Evolutionary conservation across 23 tunicate genomes (phyloP).

Genomic region (Ciona savignyi): DNA sequence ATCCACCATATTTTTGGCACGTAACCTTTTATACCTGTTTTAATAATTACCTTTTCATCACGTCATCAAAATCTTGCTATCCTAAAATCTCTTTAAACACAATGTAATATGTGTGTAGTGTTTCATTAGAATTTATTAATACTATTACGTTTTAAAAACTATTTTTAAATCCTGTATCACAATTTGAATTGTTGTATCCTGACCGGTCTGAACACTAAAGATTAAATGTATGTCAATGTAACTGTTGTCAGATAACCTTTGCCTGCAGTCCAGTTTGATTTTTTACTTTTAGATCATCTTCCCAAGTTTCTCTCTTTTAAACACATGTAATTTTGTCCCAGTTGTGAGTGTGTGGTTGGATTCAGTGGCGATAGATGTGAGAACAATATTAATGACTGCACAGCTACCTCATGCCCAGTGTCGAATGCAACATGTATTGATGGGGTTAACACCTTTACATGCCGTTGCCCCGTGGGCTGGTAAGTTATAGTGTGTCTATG

Average conservation of each 20-base stretch:
- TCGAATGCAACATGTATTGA: conserved; percentile 66
- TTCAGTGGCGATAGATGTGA: conserved; percentile 65
- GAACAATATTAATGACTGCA: conserved; percentile 57
- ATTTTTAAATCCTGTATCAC: too few relatives aligned
- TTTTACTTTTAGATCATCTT: neutral
- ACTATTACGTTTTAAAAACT: too few relatives aligned
- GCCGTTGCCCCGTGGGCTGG: conserved; percentile 77
- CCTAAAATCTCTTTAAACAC: too few relatives aligned
- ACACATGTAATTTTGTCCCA: conserved; percentile 7
- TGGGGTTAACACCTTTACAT: conserved; percentile 39
- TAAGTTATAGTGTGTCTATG: conserved; percentile 25
- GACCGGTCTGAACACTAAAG: too few relatives aligned
- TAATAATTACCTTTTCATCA: too few relatives aligned
- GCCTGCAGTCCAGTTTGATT: too few relatives aligned
- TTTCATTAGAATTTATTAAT: too few relatives aligned
- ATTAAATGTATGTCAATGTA: too few relatives aligned
- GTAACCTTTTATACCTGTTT: neutral
- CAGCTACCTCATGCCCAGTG: conserved; percentile 32
- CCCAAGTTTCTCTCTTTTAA: neutral
- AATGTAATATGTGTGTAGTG: too few relatives aligned
- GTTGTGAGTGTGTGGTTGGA: conserved; percentile 68
- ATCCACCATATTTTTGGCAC: neutral
- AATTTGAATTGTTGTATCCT: too few relatives aligned
- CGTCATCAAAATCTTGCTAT: too few relatives aligned
- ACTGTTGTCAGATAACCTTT: too few relatives aligned